Base-by-base conservation (phyloP, 2,797 vertebrate genomes). In the Clarias fuscus region DNA sequence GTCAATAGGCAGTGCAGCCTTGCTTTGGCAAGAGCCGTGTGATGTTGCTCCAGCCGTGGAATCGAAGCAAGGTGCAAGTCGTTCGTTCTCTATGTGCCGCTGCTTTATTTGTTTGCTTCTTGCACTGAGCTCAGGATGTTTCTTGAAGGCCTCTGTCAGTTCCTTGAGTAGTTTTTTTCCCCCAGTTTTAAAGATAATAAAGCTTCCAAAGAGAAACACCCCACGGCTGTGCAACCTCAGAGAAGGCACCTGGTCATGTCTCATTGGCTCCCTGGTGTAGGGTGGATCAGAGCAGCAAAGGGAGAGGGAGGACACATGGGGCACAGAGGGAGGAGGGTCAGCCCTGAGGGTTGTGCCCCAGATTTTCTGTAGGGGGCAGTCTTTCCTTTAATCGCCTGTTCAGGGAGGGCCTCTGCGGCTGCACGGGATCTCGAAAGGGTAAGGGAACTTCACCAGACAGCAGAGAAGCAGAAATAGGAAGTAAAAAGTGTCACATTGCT, bases 1-100 rank as follows among this genome's bases (percentile, higher is more conserved):
- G 94, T 93, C 94, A 94, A 92, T 93, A 95, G 93, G 93, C 93
- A 93, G 93, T 92, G 93, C 86, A 94, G 92, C 90, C 93, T 89
- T 90, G 92, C 88, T 93, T 93, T 91, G 86, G 88, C 93, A 90
- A 80, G 94, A 94, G 92, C 90, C 92, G 93, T 93, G 92, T 89
- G 93, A 93, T 95, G 92, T 92, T 90, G 90, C 90, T 92, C 89
- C 65, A 87, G 89, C 67, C 92, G 89, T 85, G 86, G 90, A 94
- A 90, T 89, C 84, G 91, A 89, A 91, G 89, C 85, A 87, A 90
- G 92, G 91, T 92, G 91, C 92, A 91, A 84, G 82, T 92, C 89
- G 90, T 87, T 91, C 91, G 92, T 88, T 92, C 92, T 89, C 20
- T 93, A 92, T 82, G 70, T 61, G 70, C 73, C 43, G 18, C 37